Conservation (phyloP, 2,113 vertebrate species). For the Cyanoliseus patagonus region DNA sequence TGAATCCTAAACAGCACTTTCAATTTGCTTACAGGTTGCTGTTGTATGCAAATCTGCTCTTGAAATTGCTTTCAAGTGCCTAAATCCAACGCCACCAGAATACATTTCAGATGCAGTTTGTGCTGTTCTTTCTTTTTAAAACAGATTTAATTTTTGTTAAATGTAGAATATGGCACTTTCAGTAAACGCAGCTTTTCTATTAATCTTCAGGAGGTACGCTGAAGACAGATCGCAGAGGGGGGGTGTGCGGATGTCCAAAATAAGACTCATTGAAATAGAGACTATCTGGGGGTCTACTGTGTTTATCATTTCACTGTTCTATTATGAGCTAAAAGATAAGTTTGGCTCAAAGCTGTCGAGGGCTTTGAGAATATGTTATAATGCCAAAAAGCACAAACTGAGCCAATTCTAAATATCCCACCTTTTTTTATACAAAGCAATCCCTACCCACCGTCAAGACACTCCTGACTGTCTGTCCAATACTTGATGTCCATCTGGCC, state of each 20-base stretch:
- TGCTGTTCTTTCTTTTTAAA: background rate
- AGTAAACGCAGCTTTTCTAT: background rate
- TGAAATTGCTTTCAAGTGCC: conserved; percentile 21
- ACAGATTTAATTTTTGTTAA: conserved; percentile 13
- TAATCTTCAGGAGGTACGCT: background rate
- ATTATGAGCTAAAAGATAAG: background rate
- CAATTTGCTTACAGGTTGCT: conserved; percentile 12
- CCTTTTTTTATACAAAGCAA: background rate
- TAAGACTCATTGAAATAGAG: background rate
- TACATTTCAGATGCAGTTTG: conserved; percentile 5
- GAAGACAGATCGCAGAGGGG: background rate
- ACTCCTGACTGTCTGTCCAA: background rate
- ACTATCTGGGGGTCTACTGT: background rate
- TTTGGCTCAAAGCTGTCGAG: background rate
- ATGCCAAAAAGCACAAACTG: background rate
- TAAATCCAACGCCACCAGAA: background rate
- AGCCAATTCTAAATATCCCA: background rate
- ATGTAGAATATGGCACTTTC: background rate
- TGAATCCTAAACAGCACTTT: background rate
- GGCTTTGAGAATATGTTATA: background rate
- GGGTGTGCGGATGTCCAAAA: background rate
- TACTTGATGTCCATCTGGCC: background rate
- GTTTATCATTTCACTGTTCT: background rate
- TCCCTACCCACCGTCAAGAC: background rate
- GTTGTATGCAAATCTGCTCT: background rate